These are phyloP conservation scores for Balanococcus diminutus DNA, from an alignment of 2,888 invertebrate genomes.

Conservation along the genomic window DNA sequence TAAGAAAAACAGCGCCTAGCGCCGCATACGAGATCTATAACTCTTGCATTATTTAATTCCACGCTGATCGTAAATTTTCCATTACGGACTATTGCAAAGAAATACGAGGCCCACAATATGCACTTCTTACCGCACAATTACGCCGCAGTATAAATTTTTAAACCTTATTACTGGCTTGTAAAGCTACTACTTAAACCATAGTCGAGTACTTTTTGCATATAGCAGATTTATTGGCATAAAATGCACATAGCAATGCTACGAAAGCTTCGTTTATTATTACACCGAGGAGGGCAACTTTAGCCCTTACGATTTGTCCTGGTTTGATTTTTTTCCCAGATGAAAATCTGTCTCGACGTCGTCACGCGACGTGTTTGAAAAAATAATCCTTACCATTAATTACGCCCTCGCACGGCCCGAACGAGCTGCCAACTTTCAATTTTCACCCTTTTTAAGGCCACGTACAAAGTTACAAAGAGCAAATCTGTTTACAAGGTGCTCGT, in stretches of 20 bases:
- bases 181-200: constrained; percentile 19
- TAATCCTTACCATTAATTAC: background rate
- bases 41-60: constrained; percentile 52
- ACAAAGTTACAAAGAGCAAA: too few species aligned
- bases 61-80: constrained; percentile 46
- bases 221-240: constrained; percentile 18
- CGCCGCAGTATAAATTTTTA: constrained; percentile 54
- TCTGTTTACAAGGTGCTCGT: background rate
- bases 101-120: constrained; percentile 49
- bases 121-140: constrained; percentile 53
- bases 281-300: background rate
- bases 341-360: background rate
- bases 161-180: constrained; percentile 52
- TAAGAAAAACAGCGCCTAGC: background rate
- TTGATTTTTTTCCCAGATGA: background rate
- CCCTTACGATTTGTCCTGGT: background rate
- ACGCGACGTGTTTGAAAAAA: too few species aligned
- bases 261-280: background rate
- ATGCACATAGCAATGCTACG: background rate
- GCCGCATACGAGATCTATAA: constrained; percentile 47
- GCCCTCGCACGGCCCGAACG: background rate
- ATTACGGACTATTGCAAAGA: constrained; percentile 48
- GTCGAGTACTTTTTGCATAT: constrained; percentile 30
- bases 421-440: background rate
- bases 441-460: background rate